Conservation (phyloP, 2,113 vertebrate species). For the Rhodinocichla rosea region DNA sequence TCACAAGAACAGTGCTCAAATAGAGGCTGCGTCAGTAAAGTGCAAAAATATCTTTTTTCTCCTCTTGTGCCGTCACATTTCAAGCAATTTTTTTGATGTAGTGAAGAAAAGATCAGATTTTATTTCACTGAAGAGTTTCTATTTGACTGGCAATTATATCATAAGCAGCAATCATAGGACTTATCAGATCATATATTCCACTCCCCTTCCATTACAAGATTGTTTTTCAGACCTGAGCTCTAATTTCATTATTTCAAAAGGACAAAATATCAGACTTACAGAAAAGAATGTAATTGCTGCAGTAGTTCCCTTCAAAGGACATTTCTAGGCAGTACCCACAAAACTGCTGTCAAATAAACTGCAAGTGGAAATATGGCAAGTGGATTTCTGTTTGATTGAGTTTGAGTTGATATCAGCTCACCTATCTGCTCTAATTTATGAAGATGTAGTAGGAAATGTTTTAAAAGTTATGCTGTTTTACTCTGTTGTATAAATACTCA, state of each 20-base stretch:
- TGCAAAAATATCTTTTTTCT: not conserved
- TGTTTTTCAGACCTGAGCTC: conserved; percentile 10
- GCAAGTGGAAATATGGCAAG: not conserved
- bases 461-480: not conserved
- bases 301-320: not conserved
- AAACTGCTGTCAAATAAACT: not conserved
- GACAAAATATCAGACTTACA: not conserved
- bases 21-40: not conserved
- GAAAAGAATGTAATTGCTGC: not conserved
- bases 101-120: conserved; percentile 34
- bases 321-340: not conserved
- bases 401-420: not conserved
- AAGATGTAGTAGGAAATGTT: not conserved
- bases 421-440: not conserved
- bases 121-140: conserved; percentile 53
- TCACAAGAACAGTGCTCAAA: not conserved
- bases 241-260: conserved; percentile 52
- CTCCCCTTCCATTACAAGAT: not conserved
- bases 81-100: not conserved
- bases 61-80: not conserved
- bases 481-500: not conserved
- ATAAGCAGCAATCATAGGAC: not conserved
- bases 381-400: not conserved
- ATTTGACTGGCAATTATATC: conserved; percentile 22
- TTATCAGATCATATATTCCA: conserved; percentile 42